Evolutionary conservation across 37 sponge, comb jelly and placozoan genomes (phyloP), one percentile per base, ranked within the genome.

Genomic region (Hexactinellida sp.): DNA sequence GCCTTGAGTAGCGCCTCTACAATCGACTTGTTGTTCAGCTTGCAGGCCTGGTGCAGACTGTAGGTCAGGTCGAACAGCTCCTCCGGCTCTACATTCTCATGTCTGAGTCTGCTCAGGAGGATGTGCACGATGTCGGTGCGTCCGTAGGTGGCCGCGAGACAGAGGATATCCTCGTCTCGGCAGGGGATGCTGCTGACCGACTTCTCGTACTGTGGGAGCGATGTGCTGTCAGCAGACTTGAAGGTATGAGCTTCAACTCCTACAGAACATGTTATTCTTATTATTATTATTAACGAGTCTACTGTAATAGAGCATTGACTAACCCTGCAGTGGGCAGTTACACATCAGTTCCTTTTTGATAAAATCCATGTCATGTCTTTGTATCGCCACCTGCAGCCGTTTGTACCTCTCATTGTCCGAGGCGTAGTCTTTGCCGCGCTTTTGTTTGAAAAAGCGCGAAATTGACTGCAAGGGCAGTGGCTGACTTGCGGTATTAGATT

Each of bases 121-220:
- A 63, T 10, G 5, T 63, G 34, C 28, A 63, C 28, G 34, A 63
- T 63, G 34, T 63, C 76, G 5, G 76, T n/a, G 13, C 76, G 76
- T n/a, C 76, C 76, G 76, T 63, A 63, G 76, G 76, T 63, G 76
- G 76, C 25, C 5, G 76, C 76, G 34, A 63, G 76, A 25, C 28
- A 10, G 28, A 63, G 21, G 28, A 63, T 7, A 23, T 63, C 76
- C 34, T 3, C 19, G 3, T 63, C 34, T 23, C 13, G 25, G 47
- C 47, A 16, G 47, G 47, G 47, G 32, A 5, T 23, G 34, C 32
- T 63, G 34, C 52, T 47, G 13, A 19, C 52, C 52, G 52, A 47
- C 16, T 47, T 47, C 52, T 47, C 52, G 16, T 9, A 16, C 13
- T 47, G 13, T 47, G 52, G 16, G 9, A 47, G 52, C 16, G 52